These are phyloP conservation scores for Dendrophyllia cribrosa DNA, from an alignment of 64 coral and sea anemone genomes.

Conservation along the genomic window DNA sequence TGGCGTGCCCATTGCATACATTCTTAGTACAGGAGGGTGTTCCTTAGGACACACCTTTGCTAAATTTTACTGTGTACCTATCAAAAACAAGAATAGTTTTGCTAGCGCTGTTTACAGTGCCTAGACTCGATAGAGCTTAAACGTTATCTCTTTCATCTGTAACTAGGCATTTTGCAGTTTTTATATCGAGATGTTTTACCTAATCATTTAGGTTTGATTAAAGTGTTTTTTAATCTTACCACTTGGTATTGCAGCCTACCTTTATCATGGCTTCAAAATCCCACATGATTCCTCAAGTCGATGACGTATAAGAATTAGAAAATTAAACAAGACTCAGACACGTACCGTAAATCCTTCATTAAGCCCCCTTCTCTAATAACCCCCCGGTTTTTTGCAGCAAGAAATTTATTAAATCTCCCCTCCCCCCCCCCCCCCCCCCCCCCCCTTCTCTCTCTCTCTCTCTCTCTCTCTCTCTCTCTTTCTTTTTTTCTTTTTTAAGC, in stretches of 20 bases:
- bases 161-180: neutral
- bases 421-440: too few species aligned
- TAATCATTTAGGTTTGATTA: neutral
- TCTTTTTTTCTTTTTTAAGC: too few species aligned
- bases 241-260: neutral
- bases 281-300: neutral
- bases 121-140: too few species aligned
- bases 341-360: too few species aligned
- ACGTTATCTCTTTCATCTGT: too few species aligned
- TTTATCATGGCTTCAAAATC: constrained; percentile 42
- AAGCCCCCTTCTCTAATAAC: too few species aligned
- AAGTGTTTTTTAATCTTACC: neutral
- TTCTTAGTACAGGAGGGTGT: constrained; percentile 20
- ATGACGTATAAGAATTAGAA: neutral
- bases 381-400: too few species aligned
- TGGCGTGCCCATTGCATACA: constrained; percentile 14
- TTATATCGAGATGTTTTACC: neutral
- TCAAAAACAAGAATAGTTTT: constrained; percentile 13
- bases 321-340: neutral
- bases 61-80: constrained; percentile 31
- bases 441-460: too few species aligned
- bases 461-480: too few species aligned
- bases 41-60: constrained; percentile 40
- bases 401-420: too few species aligned
- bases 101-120: constrained; percentile 5